Evolutionary conservation across 2,888 invertebrate species (phyloP), one percentile per base, ranked within the genome.

Genomic region (Acrobasis suavella): DNA sequence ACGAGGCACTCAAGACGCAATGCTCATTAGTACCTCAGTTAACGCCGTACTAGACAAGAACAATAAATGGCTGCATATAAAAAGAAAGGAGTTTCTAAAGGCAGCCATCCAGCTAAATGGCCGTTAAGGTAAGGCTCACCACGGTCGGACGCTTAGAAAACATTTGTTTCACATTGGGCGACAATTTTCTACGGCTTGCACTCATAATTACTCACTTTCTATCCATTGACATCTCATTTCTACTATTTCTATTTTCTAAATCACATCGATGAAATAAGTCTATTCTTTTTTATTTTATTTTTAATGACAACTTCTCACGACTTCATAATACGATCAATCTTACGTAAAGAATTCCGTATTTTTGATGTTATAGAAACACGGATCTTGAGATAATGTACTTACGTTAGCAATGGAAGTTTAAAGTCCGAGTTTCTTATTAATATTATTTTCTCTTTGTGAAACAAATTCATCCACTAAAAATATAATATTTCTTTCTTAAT

Each of bases 171-270:
- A 74, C 76, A 65, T 69, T 66, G 68, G 71, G 69, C 74, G 78
- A 77, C 76, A 79, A 78, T 81, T 78, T 77, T 79, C 76, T 76
- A 78, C 80, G 81, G 75, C 64, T 75, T 70, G 49, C 49, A 46
- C 49, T 32, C 58, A 50, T 38, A 59, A 59, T 50, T 59, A 37
- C 49, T 39, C 42, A 51, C 60, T 60, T 60, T 60, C 60, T 60
- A 60, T 60, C 60, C 42, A 52, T 52, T 42, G 39, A 8, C 52
- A 16, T 39, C 9, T 8, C 39, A 50, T 50, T 49, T 59, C 50
- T 50, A 50, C 50, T 50, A 15, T 59, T 50, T 38, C 14, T 32
- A 32, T 0, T 32, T 32, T 32, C 32, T 32, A 32, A 32, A 32
- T 32, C n/a, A 17, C 6, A 56, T 56, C 14, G 22, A 46, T 22